phyloP scores from a whole-genome alignment of 2,113 vertebrate species.

The Chionodraco myersi region DNA sequence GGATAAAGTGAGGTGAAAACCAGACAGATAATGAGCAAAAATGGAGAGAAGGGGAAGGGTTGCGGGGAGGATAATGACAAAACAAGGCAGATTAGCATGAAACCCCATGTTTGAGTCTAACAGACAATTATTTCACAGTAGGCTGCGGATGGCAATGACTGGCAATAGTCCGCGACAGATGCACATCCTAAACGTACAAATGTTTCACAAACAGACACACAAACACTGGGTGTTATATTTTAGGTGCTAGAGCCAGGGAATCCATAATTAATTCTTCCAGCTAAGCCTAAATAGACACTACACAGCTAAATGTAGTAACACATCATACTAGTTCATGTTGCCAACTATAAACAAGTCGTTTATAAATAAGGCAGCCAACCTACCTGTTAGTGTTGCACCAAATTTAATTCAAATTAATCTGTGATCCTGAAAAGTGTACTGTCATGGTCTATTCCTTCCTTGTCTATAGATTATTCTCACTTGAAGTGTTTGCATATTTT shows the following conservation, averaged over 20 bases:
- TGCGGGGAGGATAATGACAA: conserved; percentile 34
- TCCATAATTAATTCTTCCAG: conserved; percentile 15
- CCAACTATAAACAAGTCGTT: conserved; percentile 11
- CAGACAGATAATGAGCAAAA: conserved; percentile 40
- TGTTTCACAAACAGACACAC: background rate
- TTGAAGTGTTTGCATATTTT: background rate
- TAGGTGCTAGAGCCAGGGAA: background rate
- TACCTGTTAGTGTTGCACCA: background rate
- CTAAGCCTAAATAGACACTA: conserved; percentile 6
- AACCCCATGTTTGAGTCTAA: conserved; percentile 39
- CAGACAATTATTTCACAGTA: conserved; percentile 60
- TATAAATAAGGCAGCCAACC: background rate
- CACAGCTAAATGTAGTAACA: background rate
- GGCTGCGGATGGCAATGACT: conserved; percentile 32
- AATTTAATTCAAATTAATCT: conserved; percentile 8
- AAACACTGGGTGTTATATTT: background rate
- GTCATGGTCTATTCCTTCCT: background rate
- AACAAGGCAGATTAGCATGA: conserved; percentile 65
- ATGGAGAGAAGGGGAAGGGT: conserved; percentile 9
- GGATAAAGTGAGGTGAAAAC: conserved; percentile 15
- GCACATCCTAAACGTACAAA: conserved; percentile 13
- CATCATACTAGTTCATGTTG: conserved; percentile 13
- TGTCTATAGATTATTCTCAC: background rate
- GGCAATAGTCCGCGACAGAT: conserved; percentile 32
- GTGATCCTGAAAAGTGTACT: background rate